Base-by-base conservation (phyloP, 2,888 invertebrate species). In the Noctua janthe region DNA sequence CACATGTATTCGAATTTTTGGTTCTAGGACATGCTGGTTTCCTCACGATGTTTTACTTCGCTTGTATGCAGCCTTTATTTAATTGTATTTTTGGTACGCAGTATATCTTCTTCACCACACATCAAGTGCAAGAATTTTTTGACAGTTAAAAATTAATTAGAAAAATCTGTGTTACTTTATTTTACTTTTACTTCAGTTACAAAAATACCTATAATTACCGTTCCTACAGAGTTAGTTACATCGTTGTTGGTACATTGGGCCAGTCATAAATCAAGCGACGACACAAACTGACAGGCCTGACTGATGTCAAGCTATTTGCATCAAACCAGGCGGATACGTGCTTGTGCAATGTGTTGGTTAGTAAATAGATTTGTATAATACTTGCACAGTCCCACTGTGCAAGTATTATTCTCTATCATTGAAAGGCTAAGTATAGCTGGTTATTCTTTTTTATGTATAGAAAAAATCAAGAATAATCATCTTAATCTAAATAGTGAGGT, bases 241-340 rank as follows among this genome's bases (percentile, higher is more conserved):
- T 71, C 73, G 78, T 35, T 29, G n/a, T 17, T 67, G n/a, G 59
- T 81, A 73, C 86, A 76, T 70, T 73, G 67, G 66, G 49, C 4
- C 17, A 71, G 76, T 71, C 39, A 83, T 85, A 87, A 85, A 87
- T 85, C 85, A 87, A 43, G n/a, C 29, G 87, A 51, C 69, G 85
- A 87, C 84, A 82, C 66, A 35, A 62, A 75, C 83, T 78, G 84
- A 83, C 84, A 83, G 59, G 47, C 2, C 49, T 86, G 85, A 87
- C 85, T 86, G 87, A 86, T 87, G 85, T 81, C 81, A 66, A 72
- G 85, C 84, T 86, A 86, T 86, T 87, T 86, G 86, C 87, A 87
- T 87, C 88, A 87, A 87, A 74, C 88, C 73, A 87, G 59, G 64
- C 80, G 88, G 80, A 80, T 84, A 84, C 87, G 84, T 74, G 83